Base-by-base conservation (phyloP, 2,888 invertebrate species). In the Pristionchus exspectatus region DNA sequence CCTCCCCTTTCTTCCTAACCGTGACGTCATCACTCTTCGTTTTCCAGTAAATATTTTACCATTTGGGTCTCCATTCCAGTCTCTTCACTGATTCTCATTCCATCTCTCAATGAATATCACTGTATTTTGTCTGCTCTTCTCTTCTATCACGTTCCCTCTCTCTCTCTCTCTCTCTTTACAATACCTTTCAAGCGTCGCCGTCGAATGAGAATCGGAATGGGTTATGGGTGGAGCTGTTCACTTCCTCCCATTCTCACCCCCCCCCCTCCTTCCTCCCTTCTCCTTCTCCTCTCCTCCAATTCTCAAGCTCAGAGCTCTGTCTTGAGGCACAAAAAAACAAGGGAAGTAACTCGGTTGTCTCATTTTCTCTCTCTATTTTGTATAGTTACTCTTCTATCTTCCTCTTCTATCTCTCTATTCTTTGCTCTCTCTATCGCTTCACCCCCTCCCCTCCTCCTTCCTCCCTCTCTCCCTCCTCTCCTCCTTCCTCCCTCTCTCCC, bases 21-120 rank as follows among this genome's bases (percentile, higher is more conserved):
- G 12, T 50, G 50, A 50, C 54, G 50, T 83, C 83, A 54, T 18
- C 33, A n/a, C n/a, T 24, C 83, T 54, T 33, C 50, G 10, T 27
- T 83, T 83, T 54, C 83, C 21, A 74, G 74, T 74, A 74, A 74
- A 74, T 74, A 74, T 74, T 33, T 38, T 74, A 54, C 83, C 83
- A 27, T 50, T 83, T 83, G 16, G 4, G 16, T 77, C 21, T 24
- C 77, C 44, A 77, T 77, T 44, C 77, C 38, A 30, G 33, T 27
- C 33, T 77, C 77, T 44, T 33, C 0, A 77, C 77, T 44, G 9
- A 77, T 77, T 77, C 77, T 38, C 77, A 38, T 33, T 33, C 21
- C 77, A 18, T 77, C 18, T 38, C 33, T 77, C 18, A 38, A 16
- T 44, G 33, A 44, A 21, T 18, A 44, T 77, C 77, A 38, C 24